Evolutionary conservation across 2,113 vertebrate genomes (phyloP).

Genomic region (Dolichotis patagonum): DNA sequence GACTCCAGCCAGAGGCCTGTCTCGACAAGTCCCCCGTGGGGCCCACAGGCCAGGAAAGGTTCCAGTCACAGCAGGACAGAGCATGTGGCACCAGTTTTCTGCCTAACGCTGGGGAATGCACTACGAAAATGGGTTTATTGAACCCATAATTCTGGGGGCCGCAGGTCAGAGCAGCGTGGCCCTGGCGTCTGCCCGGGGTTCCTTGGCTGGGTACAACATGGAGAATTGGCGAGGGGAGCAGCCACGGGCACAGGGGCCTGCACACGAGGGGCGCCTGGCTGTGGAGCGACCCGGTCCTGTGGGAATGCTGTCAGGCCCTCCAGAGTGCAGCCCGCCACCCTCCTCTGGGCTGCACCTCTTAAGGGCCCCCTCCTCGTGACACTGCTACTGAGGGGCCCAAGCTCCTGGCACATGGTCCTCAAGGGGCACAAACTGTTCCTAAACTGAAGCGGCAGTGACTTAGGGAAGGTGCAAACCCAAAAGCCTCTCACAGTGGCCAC

Average conservation of each 20-base stretch:
- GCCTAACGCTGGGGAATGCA: neutral
- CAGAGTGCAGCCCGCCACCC: neutral
- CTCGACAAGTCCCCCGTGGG: neutral
- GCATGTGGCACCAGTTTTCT: neutral
- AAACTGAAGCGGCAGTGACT: neutral
- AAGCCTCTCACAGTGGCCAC: neutral
- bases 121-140: too few species aligned
- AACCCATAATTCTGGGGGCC: neutral
- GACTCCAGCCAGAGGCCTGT: neutral
- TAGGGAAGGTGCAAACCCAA: too few species aligned
- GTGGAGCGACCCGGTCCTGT: too few species aligned
- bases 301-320: too few species aligned
- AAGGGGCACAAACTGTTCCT: neutral
- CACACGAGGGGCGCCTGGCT: fast-evolving
- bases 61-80: neutral
- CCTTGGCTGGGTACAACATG: neutral
- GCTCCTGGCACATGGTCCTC: neutral
- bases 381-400: neutral
- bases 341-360: too few species aligned
- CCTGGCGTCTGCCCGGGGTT: neutral
- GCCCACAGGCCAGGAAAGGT: too few species aligned
- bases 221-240: neutral
- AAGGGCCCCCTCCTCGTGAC: too few species aligned
- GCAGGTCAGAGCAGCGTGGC: neutral
- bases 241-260: neutral